Conservation (phyloP, 2,797 vertebrate genomes). For the Alectoris magna region DNA sequence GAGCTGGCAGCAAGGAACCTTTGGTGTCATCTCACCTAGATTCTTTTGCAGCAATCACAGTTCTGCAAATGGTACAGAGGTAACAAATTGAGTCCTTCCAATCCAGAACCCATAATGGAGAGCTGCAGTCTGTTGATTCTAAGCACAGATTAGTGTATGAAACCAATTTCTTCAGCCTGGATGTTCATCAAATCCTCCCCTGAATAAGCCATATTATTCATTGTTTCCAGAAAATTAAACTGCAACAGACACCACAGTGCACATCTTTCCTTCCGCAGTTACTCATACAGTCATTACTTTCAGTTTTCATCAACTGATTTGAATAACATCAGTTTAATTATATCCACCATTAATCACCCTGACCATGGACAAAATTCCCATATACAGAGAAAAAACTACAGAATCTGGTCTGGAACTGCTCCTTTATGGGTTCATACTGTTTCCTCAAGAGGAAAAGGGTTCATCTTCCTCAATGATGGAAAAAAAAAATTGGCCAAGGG, state of each 20-base stretch:
- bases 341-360: neutral
- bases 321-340: neutral
- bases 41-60: neutral
- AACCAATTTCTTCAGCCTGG: neutral
- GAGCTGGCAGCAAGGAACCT: neutral
- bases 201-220: conserved; percentile 17
- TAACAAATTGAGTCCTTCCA: rapidly evolving
- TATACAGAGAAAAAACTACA: neutral
- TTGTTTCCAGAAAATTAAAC: conserved; percentile 36
- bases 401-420: rapidly evolving
- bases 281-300: neutral
- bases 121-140: neutral
- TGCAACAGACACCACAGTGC: conserved; percentile 27
- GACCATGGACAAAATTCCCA: neutral
- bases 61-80: rapidly evolving
- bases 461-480: neutral
- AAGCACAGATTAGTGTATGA: conserved; percentile 17
- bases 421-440: neutral
- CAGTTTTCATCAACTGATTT: neutral
- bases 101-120: neutral
- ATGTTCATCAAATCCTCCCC: neutral
- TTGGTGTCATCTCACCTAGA: neutral
- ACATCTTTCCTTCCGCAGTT: conserved; percentile 1
- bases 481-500: neutral
- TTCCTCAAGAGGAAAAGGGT: neutral